Evolutionary conservation across 1,140 invertebrate species (phyloP).

Genomic region (Calephelis virginiensis): DNA sequence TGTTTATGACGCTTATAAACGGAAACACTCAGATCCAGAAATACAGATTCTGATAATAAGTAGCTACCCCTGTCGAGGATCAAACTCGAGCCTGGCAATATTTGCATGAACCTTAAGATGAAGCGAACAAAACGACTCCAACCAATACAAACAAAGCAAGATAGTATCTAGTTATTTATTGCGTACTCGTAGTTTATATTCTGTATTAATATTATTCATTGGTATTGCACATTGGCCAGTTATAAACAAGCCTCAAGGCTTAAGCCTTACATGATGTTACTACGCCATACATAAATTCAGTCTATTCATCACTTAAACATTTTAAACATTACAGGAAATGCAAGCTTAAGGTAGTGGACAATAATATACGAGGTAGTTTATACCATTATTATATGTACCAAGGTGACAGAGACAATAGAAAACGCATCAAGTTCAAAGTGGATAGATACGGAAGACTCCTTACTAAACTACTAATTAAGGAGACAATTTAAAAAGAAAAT

Average conservation of each 20-base stretch:
- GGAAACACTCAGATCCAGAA: no score
- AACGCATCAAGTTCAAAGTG: no score
- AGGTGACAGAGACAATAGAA: no score
- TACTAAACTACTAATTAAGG: no score
- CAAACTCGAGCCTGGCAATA: constrained; percentile 29
- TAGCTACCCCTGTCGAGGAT: no score
- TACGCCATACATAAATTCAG: constrained; percentile 11
- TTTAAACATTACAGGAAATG: constrained; percentile 13
- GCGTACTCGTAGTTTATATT: constrained; percentile 17
- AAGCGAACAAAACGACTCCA: constrained; percentile 26
- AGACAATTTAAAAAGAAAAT: no score
- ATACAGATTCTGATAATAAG: no score
- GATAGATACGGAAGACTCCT: no score
- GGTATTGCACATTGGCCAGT: constrained; percentile 17
- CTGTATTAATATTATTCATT: constrained; percentile 14
- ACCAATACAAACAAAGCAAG: constrained; percentile 10
- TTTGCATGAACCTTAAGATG: constrained; percentile 46
- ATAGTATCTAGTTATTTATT: constrained; percentile 20
- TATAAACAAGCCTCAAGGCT: constrained; percentile 17
- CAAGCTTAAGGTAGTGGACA: not conserved
- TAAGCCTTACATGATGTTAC: constrained; percentile 14
- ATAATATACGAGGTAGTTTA: not conserved
- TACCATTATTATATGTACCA: no score
- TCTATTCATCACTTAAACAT: constrained; percentile 16
- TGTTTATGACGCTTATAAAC: no score